Conservation (phyloP, 2,113 vertebrate species). For the Nesogale talazaci region DNA sequence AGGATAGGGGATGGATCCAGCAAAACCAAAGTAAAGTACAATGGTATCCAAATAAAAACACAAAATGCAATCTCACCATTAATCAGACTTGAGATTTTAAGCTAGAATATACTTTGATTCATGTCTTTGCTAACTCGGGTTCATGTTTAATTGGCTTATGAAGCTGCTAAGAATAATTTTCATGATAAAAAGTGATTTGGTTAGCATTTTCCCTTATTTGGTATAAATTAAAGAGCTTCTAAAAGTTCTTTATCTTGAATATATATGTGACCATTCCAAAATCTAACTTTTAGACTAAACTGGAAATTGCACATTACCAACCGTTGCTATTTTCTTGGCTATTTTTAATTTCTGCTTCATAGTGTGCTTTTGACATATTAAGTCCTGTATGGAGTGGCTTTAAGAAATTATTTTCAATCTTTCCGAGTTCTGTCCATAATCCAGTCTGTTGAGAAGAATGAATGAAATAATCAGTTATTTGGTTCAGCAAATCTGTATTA, state of each 20-base stretch:
- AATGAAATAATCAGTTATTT: constrained; percentile 62
- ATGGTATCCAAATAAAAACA: background rate
- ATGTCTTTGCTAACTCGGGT: constrained; percentile 38
- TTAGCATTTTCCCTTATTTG: background rate
- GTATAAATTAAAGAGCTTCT: background rate
- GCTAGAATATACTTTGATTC: constrained; percentile 9
- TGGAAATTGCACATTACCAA: constrained; percentile 71
- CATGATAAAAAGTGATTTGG: constrained; percentile 44
- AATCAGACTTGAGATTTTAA: constrained; percentile 43
- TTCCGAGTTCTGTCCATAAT: constrained; percentile 90
- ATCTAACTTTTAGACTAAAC: constrained; percentile 46
- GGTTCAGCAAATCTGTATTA: constrained; percentile 2
- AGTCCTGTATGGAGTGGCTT: constrained; percentile 92
- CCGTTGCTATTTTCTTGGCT: constrained; percentile 90
- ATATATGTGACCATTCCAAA: constrained; percentile 27
- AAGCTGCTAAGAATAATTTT: constrained; percentile 55
- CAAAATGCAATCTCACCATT: background rate
- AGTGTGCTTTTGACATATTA: constrained; percentile 93
- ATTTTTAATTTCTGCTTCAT: constrained; percentile 91
- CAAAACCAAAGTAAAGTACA: background rate
- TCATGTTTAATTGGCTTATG: constrained; percentile 40
- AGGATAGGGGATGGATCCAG: background rate
- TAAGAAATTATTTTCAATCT: constrained; percentile 90
- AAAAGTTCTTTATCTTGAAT: constrained; percentile 32
- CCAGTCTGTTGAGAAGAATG: constrained; percentile 85